Evolutionary conservation across 2,888 invertebrate species (phyloP), one percentile per base, ranked within the genome.

Genomic region (Flabesymbios commensalis): DNA sequence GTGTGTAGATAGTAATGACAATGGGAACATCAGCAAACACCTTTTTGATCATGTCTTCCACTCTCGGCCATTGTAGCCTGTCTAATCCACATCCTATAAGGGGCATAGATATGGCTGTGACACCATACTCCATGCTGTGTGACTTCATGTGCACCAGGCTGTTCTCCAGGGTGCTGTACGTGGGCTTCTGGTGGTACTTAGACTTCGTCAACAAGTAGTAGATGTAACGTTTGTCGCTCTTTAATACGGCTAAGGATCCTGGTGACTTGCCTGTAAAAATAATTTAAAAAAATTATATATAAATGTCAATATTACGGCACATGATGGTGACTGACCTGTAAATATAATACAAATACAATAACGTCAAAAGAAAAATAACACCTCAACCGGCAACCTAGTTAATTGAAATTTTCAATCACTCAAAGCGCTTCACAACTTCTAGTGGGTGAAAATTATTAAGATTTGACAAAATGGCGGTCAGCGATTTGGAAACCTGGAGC

Each of bases 71-170:
- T 64, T 87, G 83, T 2, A 90, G 81, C 22, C 85, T 80, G 77
- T 89, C 89, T 41, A 89, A 83, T 33, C 89, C 89, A 74, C 88
- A 89, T 1, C 89, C 89, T 65, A 89, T 87, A 60, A 84, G 80
- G 0, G 89, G 89, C 75, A 89, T 87, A 1, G 88, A 87, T 58
- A 89, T 69, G 48, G 85, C 83, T 31, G 77, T 78, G 0, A 89
- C 86, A 7, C 83, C 73, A 65, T 87, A 77, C 57, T 83, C 67
- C 31, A 80, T 72, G 64, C 85, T 81, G 65, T 86, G 85, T 3
- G 79, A 63, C 63, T 78, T 81, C 82, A 87, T 78, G 49, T 80
- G 73, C 26, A 63, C n/a, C 48, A 85, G 71, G 59, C 81, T 78
- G 1, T 64, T 51, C 47, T 70, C 65, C 45, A 84, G 67, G 29